Percentiles rank a stretch among this genome's conserved stretches.
phyloP scores from a whole-genome alignment of 2,888 invertebrate species.

The Xylocampa areola region DNA sequence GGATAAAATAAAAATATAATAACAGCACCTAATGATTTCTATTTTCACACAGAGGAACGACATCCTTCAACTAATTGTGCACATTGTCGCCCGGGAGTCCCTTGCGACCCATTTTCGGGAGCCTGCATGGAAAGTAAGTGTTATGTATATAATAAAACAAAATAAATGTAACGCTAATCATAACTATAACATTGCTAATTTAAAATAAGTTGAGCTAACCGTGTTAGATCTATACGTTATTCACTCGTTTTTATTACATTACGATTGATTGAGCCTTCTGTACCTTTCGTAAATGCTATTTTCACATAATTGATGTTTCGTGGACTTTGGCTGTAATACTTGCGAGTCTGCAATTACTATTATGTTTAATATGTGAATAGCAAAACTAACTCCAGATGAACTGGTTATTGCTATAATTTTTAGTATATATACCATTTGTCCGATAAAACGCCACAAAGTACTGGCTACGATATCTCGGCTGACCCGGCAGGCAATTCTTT shows the following conservation, averaged over 20 bases:
- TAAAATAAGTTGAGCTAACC: slow-evolving; percentile 49
- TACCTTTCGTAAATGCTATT: slow-evolving; percentile 65
- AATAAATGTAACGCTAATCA: slow-evolving; percentile 40
- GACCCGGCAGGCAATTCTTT: slow-evolving; percentile 81
- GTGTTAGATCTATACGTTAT: slow-evolving; percentile 27
- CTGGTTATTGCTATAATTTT: slow-evolving; percentile 86
- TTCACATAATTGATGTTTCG: slow-evolving; percentile 73
- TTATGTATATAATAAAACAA: slow-evolving; percentile 33
- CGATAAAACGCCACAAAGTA: slow-evolving; percentile 89
- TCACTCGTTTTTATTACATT: slow-evolving; percentile 36
- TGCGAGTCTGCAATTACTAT: slow-evolving; percentile 76
- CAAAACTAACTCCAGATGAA: slow-evolving; percentile 89
- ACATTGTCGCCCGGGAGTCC: slow-evolving; percentile 94
- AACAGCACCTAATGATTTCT: slow-evolving; percentile 15
- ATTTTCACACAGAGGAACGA: slow-evolving; percentile 55
- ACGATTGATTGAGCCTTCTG: slow-evolving; percentile 48
- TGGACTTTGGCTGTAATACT: slow-evolving; percentile 78
- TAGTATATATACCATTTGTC: slow-evolving; percentile 84
- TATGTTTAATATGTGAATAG: slow-evolving; percentile 82
- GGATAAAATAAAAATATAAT: background rate
- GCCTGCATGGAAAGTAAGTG: slow-evolving; percentile 95
- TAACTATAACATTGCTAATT: slow-evolving; percentile 55
- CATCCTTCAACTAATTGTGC: slow-evolving; percentile 89
- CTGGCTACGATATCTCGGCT: slow-evolving; percentile 86
- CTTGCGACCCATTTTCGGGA: slow-evolving; percentile 94